Evolutionary conservation across 1,140 invertebrate genomes (phyloP), one percentile per base, ranked within the genome.

Genomic region (Eumeta japonica): DNA sequence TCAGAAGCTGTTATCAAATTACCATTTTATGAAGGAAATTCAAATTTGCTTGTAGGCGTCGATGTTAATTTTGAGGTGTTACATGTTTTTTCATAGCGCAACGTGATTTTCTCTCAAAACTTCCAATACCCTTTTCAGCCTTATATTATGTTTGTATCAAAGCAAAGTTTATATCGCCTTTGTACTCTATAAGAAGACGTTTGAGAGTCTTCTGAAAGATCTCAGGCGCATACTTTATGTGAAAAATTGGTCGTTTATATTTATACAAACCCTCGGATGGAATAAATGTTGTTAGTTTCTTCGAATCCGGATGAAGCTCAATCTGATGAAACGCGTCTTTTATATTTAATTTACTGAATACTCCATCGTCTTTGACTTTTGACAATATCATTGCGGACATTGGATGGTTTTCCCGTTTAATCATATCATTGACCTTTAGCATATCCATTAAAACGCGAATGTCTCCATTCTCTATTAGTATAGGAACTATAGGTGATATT

Each of bases 91-190:
- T 56, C 33, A 0, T 54, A 61, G 37, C 7, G 62, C 20, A 2
- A 52, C 55, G 31, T 50, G 48, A 18, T 53, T 48, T 12, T 48
- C 31, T 16, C 46, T 51, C 11, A 64, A 45, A 0, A 43, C 41
- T 11, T 48, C 28, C 9, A 57, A 43, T 28, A 45, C 35, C 46
- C 54, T 39, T 19, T 43, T 18, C 5, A 63, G 14, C 11, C 48
- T 43, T 28, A 5, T 1, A 31, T 61, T 52, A 39, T 62, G 55
- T 45, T 65, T 42, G 9, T 51, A 2, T 34, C 50, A 28, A 12
- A n/a, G 50, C 50, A 17, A 51, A 65, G 43, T 57, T 41, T 35
- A 52, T 28, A 28, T 40, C 38, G 37, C 58, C 39, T 24, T 50
- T 39, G 3, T 18, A 46, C 15, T 5, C 12, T 9, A 39, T n/a